Base-by-base conservation (phyloP, 2,797 vertebrate genomes). In the Antennarius maculatus region DNA sequence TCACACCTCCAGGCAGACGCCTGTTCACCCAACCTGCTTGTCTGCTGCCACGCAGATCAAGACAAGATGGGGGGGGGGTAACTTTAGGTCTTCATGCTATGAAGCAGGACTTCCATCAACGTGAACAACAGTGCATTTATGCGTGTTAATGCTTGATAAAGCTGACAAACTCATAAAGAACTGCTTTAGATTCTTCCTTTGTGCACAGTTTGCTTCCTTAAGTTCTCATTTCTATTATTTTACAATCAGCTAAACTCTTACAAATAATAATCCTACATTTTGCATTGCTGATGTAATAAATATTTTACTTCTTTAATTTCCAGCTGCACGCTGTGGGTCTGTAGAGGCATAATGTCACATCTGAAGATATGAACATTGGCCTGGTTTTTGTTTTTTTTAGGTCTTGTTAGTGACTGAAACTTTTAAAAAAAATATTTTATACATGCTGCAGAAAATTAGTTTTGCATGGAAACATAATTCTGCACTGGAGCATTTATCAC, bases 1-100 rank as follows among this genome's bases (percentile, higher is more conserved):
- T 41, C 31, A 51, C 67, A 29, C 34, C 62, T 65, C 5, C 27
- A 5, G 70, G 52, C 56, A 8, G 41, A 6, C 0, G 0, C 6
- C 27, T 7, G 6, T 66, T 74, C 46, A 23, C 49, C 49, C 1
- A 61, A 78, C 69, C 69, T 59, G 82, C 51, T 66, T 0, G 17
- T 53, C 17, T 34, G 60, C 52, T 68, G 63, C 42, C 41, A 55
- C 8, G 13, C 37, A 52, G 45, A 61, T 61, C 39, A 5, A 0
- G 6, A 69, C 61, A 71, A 64, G 50, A 37, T 34, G 41, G 1
- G 23, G 23, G 9, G 41, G 43, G n/a, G 43, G 2, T n/a, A n/a
- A 3, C 2, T 7, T 46, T 29, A 68, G 3, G 29, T 29, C 54
- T 39, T 59, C 3, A 8, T 11, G 56, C 42, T 42, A 11, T 0